Conservation (phyloP, 92 coral and sea anemone genomes). For the Phenganax stokvisi region DNA sequence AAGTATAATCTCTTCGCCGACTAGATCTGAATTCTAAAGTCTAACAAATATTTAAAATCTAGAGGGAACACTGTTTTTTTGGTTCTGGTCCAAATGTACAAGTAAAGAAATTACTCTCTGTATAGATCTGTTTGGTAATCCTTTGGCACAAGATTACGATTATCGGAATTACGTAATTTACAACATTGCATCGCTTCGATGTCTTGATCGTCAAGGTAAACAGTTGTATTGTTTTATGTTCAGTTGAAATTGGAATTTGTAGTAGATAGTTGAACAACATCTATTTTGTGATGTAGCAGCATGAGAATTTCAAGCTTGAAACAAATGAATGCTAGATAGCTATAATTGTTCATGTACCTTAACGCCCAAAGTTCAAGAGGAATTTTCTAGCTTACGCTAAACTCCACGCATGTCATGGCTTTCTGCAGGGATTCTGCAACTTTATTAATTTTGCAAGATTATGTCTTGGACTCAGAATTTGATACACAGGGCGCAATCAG, state of each 20-base stretch:
- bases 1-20: neutral
- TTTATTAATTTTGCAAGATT: too few relatives aligned
- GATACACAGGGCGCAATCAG: too few relatives aligned
- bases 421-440: too few relatives aligned
- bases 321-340: too few relatives aligned
- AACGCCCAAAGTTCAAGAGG: too few relatives aligned
- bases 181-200: conserved; percentile 69
- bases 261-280: neutral
- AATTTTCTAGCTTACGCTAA: too few relatives aligned
- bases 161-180: conserved; percentile 83
- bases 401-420: too few relatives aligned
- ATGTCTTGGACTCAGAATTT: too few relatives aligned
- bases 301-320: too few relatives aligned
- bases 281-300: neutral
- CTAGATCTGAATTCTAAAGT: too few relatives aligned
- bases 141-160: conserved; percentile 89
- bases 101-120: neutral
- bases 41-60: too few relatives aligned
- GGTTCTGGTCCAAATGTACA: neutral
- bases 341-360: too few relatives aligned
- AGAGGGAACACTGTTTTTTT: neutral
- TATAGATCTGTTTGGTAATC: conserved; percentile 88
- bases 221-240: neutral
- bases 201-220: conserved; percentile 88
- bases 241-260: neutral